A percentile compares a stretch with the other conserved stretches of the same genome.
Conservation (phyloP, 2,113 vertebrate species). For the Corydoras maculifer region DNA sequence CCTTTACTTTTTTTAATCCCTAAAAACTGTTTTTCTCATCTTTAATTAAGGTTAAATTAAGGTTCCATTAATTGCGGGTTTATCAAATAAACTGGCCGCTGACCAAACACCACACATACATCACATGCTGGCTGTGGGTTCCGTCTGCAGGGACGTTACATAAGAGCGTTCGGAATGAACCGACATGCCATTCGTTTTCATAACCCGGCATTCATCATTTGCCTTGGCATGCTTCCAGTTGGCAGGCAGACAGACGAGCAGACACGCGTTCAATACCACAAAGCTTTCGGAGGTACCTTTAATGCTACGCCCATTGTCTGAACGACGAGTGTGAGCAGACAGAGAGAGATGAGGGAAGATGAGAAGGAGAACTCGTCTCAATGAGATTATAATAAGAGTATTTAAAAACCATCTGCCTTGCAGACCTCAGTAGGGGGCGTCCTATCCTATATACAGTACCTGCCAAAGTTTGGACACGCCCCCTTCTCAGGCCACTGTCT, state of each 20-base stretch:
- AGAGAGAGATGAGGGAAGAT: conserved; percentile 18
- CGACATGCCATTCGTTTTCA: conserved; percentile 8
- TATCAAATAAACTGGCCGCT: neutral
- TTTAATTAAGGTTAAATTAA: no score
- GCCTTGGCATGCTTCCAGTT: conserved; percentile 30
- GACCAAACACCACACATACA: neutral
- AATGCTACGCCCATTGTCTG: conserved; percentile 92
- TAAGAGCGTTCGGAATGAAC: neutral
- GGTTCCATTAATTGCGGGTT: neutral
- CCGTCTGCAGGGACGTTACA: neutral
- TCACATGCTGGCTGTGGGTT: conserved; percentile 6
- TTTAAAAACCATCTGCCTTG: neutral
- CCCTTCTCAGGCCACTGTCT: no score
- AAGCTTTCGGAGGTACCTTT: conserved; percentile 79
- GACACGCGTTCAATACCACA: conserved; percentile 38
- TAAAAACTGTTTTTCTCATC: no score
- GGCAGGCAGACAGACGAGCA: conserved; percentile 54
- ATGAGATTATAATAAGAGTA: no score
- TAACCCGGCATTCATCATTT: conserved; percentile 12
- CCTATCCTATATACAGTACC: neutral
- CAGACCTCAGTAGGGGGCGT: neutral
- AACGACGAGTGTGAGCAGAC: conserved; percentile 56
- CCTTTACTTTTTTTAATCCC: no score
- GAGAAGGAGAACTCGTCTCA: no score
- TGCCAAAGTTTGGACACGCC: no score